A percentile compares a stretch with the other conserved stretches of the same genome.
These are phyloP conservation scores for Dendronephthya gigantea DNA, from an alignment of 64 coral and sea anemone genomes.

Conservation along the genomic window DNA sequence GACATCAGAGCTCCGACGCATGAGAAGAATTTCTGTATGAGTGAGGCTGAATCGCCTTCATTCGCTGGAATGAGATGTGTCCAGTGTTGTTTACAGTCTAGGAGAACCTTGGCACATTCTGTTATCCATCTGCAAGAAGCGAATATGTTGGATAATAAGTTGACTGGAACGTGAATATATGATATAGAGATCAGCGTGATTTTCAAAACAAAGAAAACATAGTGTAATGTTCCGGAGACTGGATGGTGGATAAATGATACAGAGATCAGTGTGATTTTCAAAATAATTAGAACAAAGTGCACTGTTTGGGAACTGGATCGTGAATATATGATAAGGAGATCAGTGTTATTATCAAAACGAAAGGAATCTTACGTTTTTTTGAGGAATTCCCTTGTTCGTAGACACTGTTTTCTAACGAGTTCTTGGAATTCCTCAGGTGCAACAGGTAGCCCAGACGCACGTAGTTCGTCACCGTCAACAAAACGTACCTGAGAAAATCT, in stretches of 20 bases:
- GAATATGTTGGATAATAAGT: background rate
- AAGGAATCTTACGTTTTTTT: slow-evolving; percentile 61
- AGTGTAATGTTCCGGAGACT: too few species aligned
- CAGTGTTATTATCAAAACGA: too few species aligned
- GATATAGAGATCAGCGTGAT: too few species aligned
- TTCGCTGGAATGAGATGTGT: slow-evolving; percentile 64
- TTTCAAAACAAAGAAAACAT: too few species aligned
- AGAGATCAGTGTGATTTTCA: too few species aligned
- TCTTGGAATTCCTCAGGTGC: slow-evolving; percentile 73
- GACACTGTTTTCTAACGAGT: slow-evolving; percentile 79
- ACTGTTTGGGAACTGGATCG: too few species aligned
- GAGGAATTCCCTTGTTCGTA: slow-evolving; percentile 82
- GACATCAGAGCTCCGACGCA: slow-evolving; percentile 88
- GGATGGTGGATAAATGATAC: too few species aligned
- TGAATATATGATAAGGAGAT: too few species aligned
- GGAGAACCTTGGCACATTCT: slow-evolving; percentile 75
- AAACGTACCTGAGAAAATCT: slow-evolving; percentile 34
- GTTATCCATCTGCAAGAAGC: slow-evolving; percentile 61
- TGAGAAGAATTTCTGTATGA: slow-evolving; percentile 84
- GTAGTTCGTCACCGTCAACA: slow-evolving; percentile 69
- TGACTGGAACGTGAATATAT: too few species aligned
- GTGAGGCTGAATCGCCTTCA: slow-evolving; percentile 60
- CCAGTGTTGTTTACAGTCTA: slow-evolving; percentile 58
- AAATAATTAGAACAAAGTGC: too few species aligned
- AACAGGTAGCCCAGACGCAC: slow-evolving; percentile 64